phyloP scores from a whole-genome alignment of 64 coral and sea anemone species.

The Exaiptasia diaphana region DNA sequence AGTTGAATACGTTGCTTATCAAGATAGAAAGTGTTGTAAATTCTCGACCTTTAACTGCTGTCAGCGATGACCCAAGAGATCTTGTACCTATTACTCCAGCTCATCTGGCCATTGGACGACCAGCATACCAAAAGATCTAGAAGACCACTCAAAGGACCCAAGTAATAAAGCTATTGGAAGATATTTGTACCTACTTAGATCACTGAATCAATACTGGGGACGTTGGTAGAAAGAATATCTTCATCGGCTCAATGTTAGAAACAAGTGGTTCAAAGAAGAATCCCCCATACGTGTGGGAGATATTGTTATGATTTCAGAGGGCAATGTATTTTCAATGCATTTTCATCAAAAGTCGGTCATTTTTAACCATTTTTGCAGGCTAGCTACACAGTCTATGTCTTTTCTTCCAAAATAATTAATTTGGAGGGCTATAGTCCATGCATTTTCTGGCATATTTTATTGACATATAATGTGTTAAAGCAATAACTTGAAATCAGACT shows the following conservation, averaged over 20 bases:
- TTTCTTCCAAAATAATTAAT: too few species aligned
- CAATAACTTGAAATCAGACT: too few species aligned
- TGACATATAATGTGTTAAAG: too few species aligned
- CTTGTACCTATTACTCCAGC: conserved; percentile 16
- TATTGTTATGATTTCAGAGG: conserved; percentile 50
- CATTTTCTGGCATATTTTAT: too few species aligned
- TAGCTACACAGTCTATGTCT: too few species aligned
- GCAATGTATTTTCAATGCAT: too few species aligned
- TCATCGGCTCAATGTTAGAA: not conserved
- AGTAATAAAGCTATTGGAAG: conserved; percentile 17
- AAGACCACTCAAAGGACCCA: not conserved
- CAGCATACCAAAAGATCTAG: not conserved
- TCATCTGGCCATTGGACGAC: conserved; percentile 35
- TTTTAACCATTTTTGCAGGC: too few species aligned
- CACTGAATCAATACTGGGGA: conserved; percentile 50
- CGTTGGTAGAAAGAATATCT: conserved; percentile 15
- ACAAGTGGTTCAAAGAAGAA: conserved; percentile 23
- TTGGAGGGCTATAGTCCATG: too few species aligned
- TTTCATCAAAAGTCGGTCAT: too few species aligned
- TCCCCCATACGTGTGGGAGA: conserved; percentile 29
- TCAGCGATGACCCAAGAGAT: conserved; percentile 16
- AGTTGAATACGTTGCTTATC: not conserved
- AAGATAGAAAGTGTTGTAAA: conserved; percentile 33
- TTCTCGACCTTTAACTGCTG: conserved; percentile 17
- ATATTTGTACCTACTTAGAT: conserved; percentile 26